These are phyloP conservation scores for Nomada fabriciana DNA, from an alignment of 2,888 invertebrate genomes.

Conservation along the genomic window DNA sequence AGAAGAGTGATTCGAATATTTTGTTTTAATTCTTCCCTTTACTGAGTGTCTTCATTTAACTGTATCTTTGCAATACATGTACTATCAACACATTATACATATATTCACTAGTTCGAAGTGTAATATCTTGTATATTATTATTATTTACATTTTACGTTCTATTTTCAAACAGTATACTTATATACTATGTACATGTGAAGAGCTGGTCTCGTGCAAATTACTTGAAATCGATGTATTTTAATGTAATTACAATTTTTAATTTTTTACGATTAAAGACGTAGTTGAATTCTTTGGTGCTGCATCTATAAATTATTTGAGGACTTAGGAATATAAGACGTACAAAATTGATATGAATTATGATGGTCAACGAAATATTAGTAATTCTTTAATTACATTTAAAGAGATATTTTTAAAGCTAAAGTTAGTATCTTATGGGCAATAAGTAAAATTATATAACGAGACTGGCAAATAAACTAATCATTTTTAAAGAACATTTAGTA, in stretches of 20 bases:
- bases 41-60: constrained; percentile 48
- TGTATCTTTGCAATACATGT: constrained; percentile 50
- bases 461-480: constrained; percentile 32
- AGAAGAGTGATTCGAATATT: constrained; percentile 86
- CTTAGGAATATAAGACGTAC: background rate
- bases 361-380: constrained; percentile 6
- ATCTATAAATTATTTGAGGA: constrained; percentile 24
- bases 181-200: constrained; percentile 35
- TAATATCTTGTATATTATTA: constrained; percentile 50
- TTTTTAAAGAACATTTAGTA: constrained; percentile 11
- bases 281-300: constrained; percentile 24
- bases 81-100: constrained; percentile 46
- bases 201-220: constrained; percentile 56
- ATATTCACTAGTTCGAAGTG: constrained; percentile 54
- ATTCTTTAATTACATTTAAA: constrained; percentile 22
- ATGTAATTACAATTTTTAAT: constrained; percentile 38
- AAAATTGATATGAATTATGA: background rate
- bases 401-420: background rate
- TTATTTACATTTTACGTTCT: constrained; percentile 40
- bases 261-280: constrained; percentile 52
- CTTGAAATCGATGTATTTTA: constrained; percentile 40
- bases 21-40: constrained; percentile 62
- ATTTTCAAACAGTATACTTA: constrained; percentile 42
- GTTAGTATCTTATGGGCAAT: background rate
- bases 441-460: constrained; percentile 32